phyloP scores from a whole-genome alignment of 2,888 invertebrate genomes.

The Nomada flava region DNA sequence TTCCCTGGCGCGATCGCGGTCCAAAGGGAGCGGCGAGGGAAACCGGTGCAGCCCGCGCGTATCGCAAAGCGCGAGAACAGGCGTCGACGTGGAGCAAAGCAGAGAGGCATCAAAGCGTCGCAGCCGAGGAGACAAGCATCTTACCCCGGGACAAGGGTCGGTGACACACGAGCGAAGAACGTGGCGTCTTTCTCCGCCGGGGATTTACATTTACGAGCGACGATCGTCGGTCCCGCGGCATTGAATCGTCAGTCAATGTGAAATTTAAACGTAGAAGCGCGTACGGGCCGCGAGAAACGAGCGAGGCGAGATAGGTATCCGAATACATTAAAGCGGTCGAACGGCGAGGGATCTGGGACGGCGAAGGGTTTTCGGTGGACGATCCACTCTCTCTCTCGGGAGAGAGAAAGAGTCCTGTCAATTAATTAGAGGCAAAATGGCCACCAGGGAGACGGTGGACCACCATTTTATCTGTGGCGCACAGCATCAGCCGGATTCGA shows the following conservation, averaged over 20 bases:
- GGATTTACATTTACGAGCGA: constrained; percentile 57
- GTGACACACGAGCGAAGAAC: constrained; percentile 41
- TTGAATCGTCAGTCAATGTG: constrained; percentile 66
- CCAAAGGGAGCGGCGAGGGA: neutral
- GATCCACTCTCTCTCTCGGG: neutral
- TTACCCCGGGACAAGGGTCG: constrained; percentile 34
- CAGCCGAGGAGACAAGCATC: constrained; percentile 23
- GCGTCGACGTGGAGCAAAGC: constrained; percentile 29
- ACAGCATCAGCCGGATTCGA: constrained; percentile 73
- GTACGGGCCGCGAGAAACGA: constrained; percentile 29
- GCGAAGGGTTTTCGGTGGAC: constrained; percentile 60
- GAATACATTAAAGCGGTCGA: constrained; percentile 66
- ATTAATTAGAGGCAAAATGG: constrained; percentile 76
- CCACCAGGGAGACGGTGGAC: constrained; percentile 63
- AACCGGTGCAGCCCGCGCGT: neutral
- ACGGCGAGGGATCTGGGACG: neutral
- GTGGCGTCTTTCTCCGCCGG: constrained; percentile 46
- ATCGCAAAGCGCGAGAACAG: constrained; percentile 43
- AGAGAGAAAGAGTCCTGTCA: constrained; percentile 57
- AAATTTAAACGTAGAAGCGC: constrained; percentile 63
- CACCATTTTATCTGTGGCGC: constrained; percentile 75
- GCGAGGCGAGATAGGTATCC: constrained; percentile 61
- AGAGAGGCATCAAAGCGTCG: constrained; percentile 23
- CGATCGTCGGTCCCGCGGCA: constrained; percentile 40
- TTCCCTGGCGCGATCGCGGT: neutral